A percentile compares a stretch with the other conserved stretches of the same genome.
Conservation (phyloP, 2,113 vertebrate genomes). For the Notarius lentiginosus region DNA sequence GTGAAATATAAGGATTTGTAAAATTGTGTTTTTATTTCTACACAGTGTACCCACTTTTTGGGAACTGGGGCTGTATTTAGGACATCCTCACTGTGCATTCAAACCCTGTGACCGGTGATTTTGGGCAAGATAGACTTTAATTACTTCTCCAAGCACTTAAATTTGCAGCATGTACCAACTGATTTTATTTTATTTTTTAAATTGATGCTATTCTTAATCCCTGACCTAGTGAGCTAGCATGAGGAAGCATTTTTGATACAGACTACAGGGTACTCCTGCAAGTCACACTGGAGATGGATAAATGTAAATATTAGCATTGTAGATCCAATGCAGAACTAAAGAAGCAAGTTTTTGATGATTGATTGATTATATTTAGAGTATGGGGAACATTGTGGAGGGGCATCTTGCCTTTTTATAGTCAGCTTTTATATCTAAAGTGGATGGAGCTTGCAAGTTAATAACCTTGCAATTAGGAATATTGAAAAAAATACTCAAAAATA, state of each 20-base stretch:
- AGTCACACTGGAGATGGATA: neutral
- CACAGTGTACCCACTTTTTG: too few species aligned
- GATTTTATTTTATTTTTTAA: neutral
- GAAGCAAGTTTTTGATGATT: neutral
- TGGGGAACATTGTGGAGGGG: neutral
- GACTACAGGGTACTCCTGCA: neutral
- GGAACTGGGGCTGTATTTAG: neutral
- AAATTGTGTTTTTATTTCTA: too few species aligned
- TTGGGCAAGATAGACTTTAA: neutral
- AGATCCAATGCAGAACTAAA: neutral
- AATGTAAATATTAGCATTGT: neutral
- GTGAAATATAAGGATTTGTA: too few species aligned
- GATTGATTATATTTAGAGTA: neutral
- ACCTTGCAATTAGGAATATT: neutral
- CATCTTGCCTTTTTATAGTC: neutral
- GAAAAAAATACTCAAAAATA: neutral
- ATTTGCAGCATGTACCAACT: too few species aligned
- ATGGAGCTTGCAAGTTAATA: neutral
- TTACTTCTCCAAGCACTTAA: neutral
- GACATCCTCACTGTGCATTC: neutral
- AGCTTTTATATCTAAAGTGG: neutral
- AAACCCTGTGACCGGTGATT: neutral
- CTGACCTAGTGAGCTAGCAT: neutral
- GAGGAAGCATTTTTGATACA: neutral
- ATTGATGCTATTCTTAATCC: neutral